Percentiles rank a stretch among this genome's conserved stretches.
Evolutionary conservation across 64 coral and sea anemone genomes (phyloP).

Genomic region (Stichodactyla helianthus): DNA sequence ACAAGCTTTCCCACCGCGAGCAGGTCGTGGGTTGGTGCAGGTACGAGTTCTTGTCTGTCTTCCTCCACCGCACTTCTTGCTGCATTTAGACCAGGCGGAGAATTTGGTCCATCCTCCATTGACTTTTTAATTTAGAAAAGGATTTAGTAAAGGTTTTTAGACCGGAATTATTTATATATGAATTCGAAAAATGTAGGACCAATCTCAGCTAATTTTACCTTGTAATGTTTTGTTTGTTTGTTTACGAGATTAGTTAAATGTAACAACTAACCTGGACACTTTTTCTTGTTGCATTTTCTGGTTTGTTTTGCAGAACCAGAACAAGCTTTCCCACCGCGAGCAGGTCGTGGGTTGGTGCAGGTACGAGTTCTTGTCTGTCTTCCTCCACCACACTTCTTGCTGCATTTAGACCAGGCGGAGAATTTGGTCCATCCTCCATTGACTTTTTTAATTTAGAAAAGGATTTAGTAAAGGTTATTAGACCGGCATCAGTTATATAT

Average conservation of each 20-base stretch:
- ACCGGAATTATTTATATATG: no score
- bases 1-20: background rate
- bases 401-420: background rate
- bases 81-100: background rate
- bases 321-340: background rate
- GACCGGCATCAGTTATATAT: no score
- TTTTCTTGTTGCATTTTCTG: background rate
- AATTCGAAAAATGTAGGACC: no score
- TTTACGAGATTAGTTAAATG: no score
- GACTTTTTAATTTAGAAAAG: no score
- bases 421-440: background rate
- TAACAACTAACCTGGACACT: no score
- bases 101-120: background rate
- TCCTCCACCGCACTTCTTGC: background rate
- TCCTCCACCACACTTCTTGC: background rate
- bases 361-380: constrained; percentile 9
- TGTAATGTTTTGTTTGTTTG: no score
- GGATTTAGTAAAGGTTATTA: no score
- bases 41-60: no score
- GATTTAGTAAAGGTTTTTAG: no score
- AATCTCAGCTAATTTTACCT: no score
- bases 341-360: constrained; percentile 3
- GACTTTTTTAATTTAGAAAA: background rate
- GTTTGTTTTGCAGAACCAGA: background rate
- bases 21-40: no score